Evolutionary conservation across 2,113 vertebrate species (phyloP).

Genomic region (Mixornis gularis): DNA sequence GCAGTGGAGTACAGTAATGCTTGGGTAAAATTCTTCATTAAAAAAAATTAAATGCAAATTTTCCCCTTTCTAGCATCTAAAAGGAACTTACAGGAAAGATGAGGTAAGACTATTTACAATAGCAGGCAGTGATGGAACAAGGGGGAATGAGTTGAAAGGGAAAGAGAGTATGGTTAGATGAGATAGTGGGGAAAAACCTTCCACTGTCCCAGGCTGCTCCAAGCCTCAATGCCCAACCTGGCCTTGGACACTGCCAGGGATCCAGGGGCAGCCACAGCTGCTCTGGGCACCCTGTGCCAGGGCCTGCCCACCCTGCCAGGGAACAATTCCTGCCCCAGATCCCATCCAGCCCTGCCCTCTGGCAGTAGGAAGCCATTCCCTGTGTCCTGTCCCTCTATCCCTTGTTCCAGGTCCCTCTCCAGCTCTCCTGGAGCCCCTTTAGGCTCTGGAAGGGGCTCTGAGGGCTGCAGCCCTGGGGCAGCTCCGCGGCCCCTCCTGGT

Average conservation of each 20-base stretch:
- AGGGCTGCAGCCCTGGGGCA: background rate
- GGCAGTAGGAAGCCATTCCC: background rate
- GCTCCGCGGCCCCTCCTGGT: background rate
- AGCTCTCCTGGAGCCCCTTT: background rate
- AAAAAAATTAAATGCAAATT: background rate
- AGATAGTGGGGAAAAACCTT: background rate
- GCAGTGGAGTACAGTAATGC: background rate
- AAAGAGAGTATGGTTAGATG: background rate
- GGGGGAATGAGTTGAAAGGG: background rate
- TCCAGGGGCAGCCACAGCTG: background rate
- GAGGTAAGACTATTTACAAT: background rate
- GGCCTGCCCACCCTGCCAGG: background rate
- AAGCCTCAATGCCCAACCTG: rapidly evolving
- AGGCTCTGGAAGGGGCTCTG: background rate
- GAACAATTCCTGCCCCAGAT: background rate
- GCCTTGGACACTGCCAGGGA: background rate
- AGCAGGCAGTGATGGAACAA: background rate
- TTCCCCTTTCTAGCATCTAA: background rate
- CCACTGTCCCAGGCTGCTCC: background rate
- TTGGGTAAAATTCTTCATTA: background rate
- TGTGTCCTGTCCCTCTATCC: background rate
- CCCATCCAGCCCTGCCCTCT: background rate
- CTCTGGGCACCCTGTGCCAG: background rate
- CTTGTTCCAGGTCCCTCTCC: background rate
- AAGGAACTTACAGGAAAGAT: background rate